Percentiles rank a stretch among this genome's conserved stretches.
These are phyloP conservation scores for Drosophila maculinotata DNA, from an alignment of 2,888 invertebrate species.

Conservation along the genomic window DNA sequence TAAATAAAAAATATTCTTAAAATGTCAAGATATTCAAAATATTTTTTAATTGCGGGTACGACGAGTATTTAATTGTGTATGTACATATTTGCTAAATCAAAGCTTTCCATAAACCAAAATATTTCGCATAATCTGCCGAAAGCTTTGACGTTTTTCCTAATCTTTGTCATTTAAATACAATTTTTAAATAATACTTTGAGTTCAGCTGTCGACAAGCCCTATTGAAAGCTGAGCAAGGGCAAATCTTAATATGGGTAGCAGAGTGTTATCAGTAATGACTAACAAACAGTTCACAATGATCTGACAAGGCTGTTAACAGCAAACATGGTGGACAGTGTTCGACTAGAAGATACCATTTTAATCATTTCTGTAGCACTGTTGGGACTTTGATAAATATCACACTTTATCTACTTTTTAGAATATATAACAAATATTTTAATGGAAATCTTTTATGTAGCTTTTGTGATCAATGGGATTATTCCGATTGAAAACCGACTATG, in stretches of 20 bases:
- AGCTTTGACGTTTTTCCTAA: not conserved
- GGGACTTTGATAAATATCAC: no score
- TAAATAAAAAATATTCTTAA: constrained; percentile 31
- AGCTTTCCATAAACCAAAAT: not conserved
- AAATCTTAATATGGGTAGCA: constrained; percentile 8
- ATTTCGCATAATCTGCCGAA: not conserved
- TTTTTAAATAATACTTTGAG: not conserved
- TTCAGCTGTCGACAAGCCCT: constrained; percentile 1
- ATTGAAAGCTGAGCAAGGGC: not conserved
- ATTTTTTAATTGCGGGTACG: not conserved
- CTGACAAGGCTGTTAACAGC: not conserved
- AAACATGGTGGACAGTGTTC: not conserved
- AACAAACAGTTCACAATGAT: constrained; percentile 12
- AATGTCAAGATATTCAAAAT: not conserved
- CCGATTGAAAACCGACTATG: no score
- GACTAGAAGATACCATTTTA: not conserved
- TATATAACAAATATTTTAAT: no score
- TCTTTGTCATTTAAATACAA: not conserved
- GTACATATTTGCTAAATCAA: not conserved
- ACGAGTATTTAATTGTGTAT: not conserved
- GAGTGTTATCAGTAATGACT: constrained; percentile 17
- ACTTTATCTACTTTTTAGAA: no score
- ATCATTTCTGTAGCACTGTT: no score
- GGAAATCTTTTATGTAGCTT: no score
- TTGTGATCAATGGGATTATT: no score